Base-by-base conservation (phyloP, 2,888 invertebrate species). In the Diaperis boleti region DNA sequence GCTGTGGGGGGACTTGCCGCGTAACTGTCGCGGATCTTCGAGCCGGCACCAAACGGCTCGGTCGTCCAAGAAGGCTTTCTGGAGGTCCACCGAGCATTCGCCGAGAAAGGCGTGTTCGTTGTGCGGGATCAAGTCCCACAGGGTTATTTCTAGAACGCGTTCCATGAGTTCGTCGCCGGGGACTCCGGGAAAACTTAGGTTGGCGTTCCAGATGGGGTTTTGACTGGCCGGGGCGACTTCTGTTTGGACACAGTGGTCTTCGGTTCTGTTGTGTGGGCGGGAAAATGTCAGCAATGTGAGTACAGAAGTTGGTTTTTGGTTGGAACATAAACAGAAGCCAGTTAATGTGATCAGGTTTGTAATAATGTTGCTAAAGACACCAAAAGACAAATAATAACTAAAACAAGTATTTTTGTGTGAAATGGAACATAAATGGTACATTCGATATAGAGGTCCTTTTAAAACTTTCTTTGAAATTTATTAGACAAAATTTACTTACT, bases 161-260 rank as follows among this genome's bases (percentile, higher is more conserved):
- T 92, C 92, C 81, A 92, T 89, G 41, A 95, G 83, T 73, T 90
- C 87, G 67, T 94, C 93, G 0, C 90, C 92, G 26, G 90, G 89
- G 10, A 94, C 88, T 26, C 90, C 90, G 1, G 90, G 86, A 78
- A 95, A 94, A 59, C 91, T 91, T 20, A 95, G 84, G 13, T 94
- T 95, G 11, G 95, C 94, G 79, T 96, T 95, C 96, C 95, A 96
- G 55, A 94, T 92, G 1, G 96, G 95, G 79, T 92, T 93, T 78
- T 91, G 92, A 0, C 93, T 91, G 8, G 92, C 92, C 57, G 93
- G 92, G 1, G 94, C 92, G 10, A 94, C 90, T 77, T 91, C 92
- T 1, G 94, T 94, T 80, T 93, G 92, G 65, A 91, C 85, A 3
- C 90, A 89, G 59, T 88, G 88, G 69, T 90, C 90, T 76, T 89